Evolutionary conservation across 2,113 vertebrate genomes (phyloP).

Genomic region (Scytalopus superciliaris): DNA sequence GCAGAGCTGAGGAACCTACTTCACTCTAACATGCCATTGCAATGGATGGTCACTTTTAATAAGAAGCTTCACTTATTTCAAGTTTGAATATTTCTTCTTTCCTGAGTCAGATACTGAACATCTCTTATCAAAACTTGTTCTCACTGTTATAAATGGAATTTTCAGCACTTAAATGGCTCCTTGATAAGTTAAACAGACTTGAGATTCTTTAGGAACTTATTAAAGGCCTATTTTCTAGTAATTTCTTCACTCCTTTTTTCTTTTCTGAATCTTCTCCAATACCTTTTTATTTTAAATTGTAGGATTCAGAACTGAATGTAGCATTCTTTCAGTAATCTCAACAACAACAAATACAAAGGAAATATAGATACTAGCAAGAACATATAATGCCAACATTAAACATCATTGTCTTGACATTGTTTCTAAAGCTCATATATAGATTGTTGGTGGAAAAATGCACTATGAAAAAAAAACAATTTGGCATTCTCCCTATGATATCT

Average conservation of each 20-base stretch:
- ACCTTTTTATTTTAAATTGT: neutral
- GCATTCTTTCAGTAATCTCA: neutral
- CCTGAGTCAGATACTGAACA: neutral
- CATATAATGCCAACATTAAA: neutral
- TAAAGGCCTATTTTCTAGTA: neutral
- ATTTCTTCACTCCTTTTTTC: neutral
- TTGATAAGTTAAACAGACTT: neutral
- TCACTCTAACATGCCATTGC: neutral
- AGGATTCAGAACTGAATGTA: neutral
- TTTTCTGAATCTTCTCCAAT: neutral
- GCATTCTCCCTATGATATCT: neutral
- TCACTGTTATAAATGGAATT: neutral
- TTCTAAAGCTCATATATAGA: neutral
- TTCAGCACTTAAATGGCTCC: neutral
- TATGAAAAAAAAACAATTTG: fast-evolving
- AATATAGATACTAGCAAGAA: neutral
- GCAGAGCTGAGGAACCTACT: neutral
- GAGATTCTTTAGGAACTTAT: neutral
- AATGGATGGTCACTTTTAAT: neutral
- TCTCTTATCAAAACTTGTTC: neutral
- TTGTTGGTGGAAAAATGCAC: neutral
- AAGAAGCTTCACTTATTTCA: neutral
- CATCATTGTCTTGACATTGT: neutral
- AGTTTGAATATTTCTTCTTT: neutral
- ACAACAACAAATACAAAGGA: neutral